Base-by-base conservation (phyloP, 2,797 vertebrate species). In the Sorex maritimensis region DNA sequence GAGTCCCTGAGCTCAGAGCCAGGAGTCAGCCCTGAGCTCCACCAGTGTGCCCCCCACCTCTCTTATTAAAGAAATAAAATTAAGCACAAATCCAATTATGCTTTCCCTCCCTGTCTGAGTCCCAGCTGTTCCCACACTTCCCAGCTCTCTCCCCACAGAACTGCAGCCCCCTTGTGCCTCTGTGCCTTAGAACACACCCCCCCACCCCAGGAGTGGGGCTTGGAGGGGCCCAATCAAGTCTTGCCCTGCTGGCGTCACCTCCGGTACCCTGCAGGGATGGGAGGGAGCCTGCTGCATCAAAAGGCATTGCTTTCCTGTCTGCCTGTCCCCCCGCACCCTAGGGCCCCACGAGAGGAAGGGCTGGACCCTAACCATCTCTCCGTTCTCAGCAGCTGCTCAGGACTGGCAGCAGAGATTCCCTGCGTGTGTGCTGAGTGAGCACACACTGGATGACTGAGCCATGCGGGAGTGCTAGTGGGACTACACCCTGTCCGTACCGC, bases 231-330 rank as follows among this genome's bases (percentile, higher is more conserved):
- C 19, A 13, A 21, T 58, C 2, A 61, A 72, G n/a, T 7, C 17
- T 63, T 13, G 3, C 1, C 72, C 28, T 26, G 10, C 34, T 11
- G 26, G 0, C 0, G 81, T 6, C 28, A 4, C 4, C 19, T 23
- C 72, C 6, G 17, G 24, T 63, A 17, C 55, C 7, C 49, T 38
- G 38, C 68, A 26, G 21, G 30, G 46, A 52, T 49, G 19, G 12
- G 46, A 81, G 78, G 58, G 85, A 21, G 41, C 44, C 46, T 38
- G 14, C 68, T 10, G 6, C 17, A 5, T n/a, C 15, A 58, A 28
- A 52, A 49, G 38, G 61, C 4, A 49, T 81, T 14, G 24, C 30
- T 80, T 3, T 38, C 10, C 0, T 3, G 69, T 21, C 38, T 41
- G n/a, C 61, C 5, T 14, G 41, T 19, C 19, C 38, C 24, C 46